Evolutionary conservation across 2,888 invertebrate genomes (phyloP).

Genomic region (Parochlus steinenii): DNA sequence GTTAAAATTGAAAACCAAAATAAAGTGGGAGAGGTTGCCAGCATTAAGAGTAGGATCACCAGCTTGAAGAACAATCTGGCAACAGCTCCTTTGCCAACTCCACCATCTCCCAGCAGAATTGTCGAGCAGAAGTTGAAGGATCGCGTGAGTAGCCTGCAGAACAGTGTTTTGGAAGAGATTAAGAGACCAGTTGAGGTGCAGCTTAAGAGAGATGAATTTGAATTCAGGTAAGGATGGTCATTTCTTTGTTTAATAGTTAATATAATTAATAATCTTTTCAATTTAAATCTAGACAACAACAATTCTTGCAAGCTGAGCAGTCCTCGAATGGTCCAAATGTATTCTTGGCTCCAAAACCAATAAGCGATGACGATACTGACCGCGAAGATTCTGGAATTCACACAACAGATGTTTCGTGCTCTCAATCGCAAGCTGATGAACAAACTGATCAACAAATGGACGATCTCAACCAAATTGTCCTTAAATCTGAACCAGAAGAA

Average conservation of each 20-base stretch:
- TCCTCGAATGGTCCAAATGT: neutral
- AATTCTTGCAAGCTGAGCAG: too few species aligned
- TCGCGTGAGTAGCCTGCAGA: constrained; percentile 27
- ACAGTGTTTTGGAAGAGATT: constrained; percentile 25
- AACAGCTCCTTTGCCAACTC: constrained; percentile 17
- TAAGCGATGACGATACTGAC: constrained; percentile 39
- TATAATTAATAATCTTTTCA: too few species aligned
- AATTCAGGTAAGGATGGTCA: constrained; percentile 8
- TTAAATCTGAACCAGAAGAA: neutral
- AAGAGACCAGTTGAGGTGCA: constrained; percentile 21
- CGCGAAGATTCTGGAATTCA: constrained; percentile 67
- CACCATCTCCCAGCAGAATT: constrained; percentile 21
- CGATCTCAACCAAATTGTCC: constrained; percentile 8
- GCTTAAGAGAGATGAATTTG: constrained; percentile 10
- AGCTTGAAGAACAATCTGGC: constrained; percentile 41
- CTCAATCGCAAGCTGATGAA: constrained; percentile 55
- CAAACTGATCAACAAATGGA: constrained; percentile 36
- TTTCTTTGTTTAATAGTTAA: too few species aligned
- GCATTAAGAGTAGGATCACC: constrained; percentile 54
- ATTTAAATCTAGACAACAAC: too few species aligned
- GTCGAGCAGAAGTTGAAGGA: constrained; percentile 21
- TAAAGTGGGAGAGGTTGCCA: constrained; percentile 18
- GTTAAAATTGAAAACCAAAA: constrained; percentile 26
- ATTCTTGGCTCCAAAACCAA: neutral
- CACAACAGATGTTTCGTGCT: constrained; percentile 61